Base-by-base conservation (phyloP, 2,113 vertebrate species). In the Chaenocephalus aceratus region DNA sequence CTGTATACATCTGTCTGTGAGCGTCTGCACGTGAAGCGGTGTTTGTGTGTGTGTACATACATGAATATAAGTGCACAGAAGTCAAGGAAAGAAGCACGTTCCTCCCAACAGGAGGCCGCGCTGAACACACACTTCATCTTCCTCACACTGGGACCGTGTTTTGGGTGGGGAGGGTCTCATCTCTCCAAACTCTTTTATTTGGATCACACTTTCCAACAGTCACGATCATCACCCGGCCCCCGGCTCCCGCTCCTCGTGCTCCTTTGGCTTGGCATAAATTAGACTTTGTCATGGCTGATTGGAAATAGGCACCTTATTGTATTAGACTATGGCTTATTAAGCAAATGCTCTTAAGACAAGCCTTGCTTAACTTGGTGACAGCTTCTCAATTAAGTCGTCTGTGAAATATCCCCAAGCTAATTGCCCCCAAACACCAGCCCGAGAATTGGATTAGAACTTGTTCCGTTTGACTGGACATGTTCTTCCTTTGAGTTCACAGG, bases 311-410 rank as follows among this genome's bases (percentile, higher is more conserved):
- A 93, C 92, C 92, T 93, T 93, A 95, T 95, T 94, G 94, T 93
- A 92, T 94, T 94, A 95, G 92, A 80, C 75, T 90, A 94, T 65
- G 94, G 92, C 89, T 94, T 95, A 94, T 95, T 95, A 94, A 93
- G 89, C 94, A 92, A 92, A 94, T 86, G 90, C 91, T 95, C 92
- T 92, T 91, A 94, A 93, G 92, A 88, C 90, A 91, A 88, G 93
- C 91, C 89, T 93, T 93, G 91, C 91, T 95, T 94, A 95, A 94
- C 92, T 91, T 91, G 93, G 89, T 91, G 93, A 94, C 93, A 93
- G 92, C 86, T 79, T 91, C 88, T 94, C 94, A 93, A 93, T 94
- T 94, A 94, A 92, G 89, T 85, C 74, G 81, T 89, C 86, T 88
- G 85, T 83, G 80, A 92, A 91, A 91, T 91, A 91, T 83, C 84